Conservation (phyloP, 2,797 vertebrate genomes). For the Onychomys leucogaster region DNA sequence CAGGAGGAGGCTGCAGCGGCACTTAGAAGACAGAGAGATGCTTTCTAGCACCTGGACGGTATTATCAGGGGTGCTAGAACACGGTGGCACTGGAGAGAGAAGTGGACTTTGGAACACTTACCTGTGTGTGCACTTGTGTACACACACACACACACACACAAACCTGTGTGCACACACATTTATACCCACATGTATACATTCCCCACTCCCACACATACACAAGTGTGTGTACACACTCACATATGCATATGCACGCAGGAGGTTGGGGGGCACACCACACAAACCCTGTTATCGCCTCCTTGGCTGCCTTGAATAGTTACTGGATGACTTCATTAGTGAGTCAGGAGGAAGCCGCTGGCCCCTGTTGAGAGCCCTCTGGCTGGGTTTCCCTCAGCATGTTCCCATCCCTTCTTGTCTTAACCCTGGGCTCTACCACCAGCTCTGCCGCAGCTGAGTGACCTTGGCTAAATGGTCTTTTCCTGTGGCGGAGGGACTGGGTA, state of each 20-base stretch:
- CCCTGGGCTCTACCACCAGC: background rate
- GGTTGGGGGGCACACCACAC: background rate
- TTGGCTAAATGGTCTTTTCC: background rate
- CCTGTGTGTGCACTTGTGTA: background rate
- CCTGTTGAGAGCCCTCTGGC: background rate
- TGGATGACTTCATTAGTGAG: background rate
- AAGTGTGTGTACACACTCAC: too few species aligned
- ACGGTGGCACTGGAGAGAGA: background rate
- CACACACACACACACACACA: too few species aligned
- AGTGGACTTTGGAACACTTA: background rate
- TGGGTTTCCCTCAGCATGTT: background rate
- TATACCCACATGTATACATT: background rate
- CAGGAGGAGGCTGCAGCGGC: background rate
- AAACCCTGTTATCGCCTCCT: fast-evolving
- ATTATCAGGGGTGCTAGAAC: background rate
- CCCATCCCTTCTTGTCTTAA: background rate
- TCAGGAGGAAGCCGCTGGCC: background rate
- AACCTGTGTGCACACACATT: background rate
- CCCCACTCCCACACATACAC: background rate
- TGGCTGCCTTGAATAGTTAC: fast-evolving
- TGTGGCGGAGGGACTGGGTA: background rate
- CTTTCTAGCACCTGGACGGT: background rate
- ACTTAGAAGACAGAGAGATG: background rate
- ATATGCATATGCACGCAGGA: background rate
- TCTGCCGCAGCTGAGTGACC: background rate